Conservation (phyloP, 2,888 invertebrate genomes). For the Seira ritae region DNA sequence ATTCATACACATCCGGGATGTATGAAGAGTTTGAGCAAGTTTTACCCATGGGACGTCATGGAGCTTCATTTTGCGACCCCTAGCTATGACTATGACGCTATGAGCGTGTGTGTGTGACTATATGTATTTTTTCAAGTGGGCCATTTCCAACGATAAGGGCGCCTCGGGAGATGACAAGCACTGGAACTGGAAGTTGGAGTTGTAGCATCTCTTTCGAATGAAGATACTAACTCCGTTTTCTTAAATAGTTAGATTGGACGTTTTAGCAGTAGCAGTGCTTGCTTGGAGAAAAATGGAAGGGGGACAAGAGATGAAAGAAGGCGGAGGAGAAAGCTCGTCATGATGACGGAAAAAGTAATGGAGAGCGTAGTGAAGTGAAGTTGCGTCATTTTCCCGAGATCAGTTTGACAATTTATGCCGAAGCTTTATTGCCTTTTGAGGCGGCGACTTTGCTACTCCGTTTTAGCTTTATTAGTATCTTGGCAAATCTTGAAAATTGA, state of each 20-base stretch:
- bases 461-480: background rate
- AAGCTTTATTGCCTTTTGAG: constrained; percentile 42
- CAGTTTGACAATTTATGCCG: constrained; percentile 52
- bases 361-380: constrained; percentile 15
- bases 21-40: too few species aligned
- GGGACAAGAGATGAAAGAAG: too few species aligned
- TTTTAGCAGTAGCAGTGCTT: background rate
- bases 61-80: too few species aligned
- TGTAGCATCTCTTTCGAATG: too few species aligned
- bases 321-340: constrained; percentile 14
- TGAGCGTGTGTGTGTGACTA: background rate
- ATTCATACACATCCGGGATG: too few species aligned
- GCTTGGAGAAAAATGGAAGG: too few species aligned
- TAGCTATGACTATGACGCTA: too few species aligned
- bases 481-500: constrained; percentile 17
- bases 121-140: background rate
- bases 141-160: constrained; percentile 20
- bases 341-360: background rate
- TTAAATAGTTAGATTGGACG: too few species aligned
- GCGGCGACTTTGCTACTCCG: background rate
- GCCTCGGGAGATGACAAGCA: constrained; percentile 38
- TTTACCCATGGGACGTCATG: too few species aligned
- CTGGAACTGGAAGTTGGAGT: background rate
- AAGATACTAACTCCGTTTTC: too few species aligned
- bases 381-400: constrained; percentile 52